phyloP scores from a whole-genome alignment of 2,797 vertebrate species.

The Girardinus metallicus region DNA sequence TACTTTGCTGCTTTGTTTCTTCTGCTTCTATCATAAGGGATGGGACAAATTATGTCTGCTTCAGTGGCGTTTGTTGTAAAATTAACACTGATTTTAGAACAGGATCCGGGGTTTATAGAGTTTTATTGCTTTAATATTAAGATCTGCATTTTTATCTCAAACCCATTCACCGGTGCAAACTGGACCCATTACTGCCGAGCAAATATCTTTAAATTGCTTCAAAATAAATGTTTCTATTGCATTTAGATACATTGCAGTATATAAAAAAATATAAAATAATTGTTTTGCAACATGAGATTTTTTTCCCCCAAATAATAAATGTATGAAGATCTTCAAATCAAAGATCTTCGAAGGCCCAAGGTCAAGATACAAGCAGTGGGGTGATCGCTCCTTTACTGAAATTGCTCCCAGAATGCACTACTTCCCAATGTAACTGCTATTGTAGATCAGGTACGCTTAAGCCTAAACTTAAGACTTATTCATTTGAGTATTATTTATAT shows the following conservation, averaged over 20 bases:
- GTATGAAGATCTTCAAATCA: not conserved
- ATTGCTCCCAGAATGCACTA: not conserved
- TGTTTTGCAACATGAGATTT: not conserved
- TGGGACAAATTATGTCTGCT: not conserved
- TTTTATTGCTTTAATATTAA: not conserved
- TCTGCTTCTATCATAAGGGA: not conserved
- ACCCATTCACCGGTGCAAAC: not conserved
- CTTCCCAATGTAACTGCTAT: not conserved
- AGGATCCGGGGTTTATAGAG: not conserved
- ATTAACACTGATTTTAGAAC: not conserved
- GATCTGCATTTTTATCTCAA: not conserved
- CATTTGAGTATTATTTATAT: not conserved
- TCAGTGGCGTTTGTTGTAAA: not conserved
- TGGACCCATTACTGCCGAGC: not conserved
- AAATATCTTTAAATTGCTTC: not conserved
- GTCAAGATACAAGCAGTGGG: not conserved
- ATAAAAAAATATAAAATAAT: not conserved
- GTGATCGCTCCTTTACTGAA: not conserved
- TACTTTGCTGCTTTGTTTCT: not conserved
- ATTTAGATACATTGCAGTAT: not conserved
- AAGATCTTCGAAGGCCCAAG: not conserved
- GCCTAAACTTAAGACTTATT: not conserved
- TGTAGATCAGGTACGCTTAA: not conserved
- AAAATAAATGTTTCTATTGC: not conserved
- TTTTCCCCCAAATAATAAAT: not conserved